These are phyloP conservation scores for Hyalella azteca DNA, from an alignment of 2,888 invertebrate species.

Conservation along the genomic window DNA sequence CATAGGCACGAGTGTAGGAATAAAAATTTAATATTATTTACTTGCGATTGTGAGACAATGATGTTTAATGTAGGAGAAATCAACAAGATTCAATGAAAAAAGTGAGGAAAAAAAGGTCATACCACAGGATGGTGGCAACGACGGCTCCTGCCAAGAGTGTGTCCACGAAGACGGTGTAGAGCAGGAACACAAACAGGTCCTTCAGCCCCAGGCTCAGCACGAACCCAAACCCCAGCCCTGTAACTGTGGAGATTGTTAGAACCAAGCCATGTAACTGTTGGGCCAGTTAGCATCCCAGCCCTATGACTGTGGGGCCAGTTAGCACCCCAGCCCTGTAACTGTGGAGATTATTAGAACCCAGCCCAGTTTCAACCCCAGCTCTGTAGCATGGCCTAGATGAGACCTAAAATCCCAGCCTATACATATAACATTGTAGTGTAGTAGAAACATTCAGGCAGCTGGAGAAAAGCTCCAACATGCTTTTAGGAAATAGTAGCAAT, in stretches of 20 bases:
- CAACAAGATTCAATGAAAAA: too few species aligned
- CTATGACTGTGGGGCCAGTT: constrained; percentile 81
- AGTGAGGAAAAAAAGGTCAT: too few species aligned
- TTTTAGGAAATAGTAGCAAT: too few species aligned
- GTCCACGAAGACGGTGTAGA: constrained; percentile 93
- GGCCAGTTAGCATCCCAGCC: constrained; percentile 77
- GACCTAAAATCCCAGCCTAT: too few species aligned
- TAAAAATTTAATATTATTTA: too few species aligned
- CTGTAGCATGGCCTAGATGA: too few species aligned
- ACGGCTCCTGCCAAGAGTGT: constrained; percentile 87
- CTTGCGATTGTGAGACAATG: too few species aligned
- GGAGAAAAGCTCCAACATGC: too few species aligned
- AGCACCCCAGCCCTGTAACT: constrained; percentile 91
- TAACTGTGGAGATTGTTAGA: constrained; percentile 70
- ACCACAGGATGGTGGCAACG: constrained; percentile 89
- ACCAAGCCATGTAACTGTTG: neutral
- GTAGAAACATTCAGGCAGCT: too few species aligned
- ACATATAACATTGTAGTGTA: too few species aligned
- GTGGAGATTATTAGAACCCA: constrained; percentile 62
- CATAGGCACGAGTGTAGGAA: too few species aligned
- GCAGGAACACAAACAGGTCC: constrained; percentile 79
- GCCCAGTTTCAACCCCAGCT: constrained; percentile 82
- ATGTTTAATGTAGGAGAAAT: too few species aligned
- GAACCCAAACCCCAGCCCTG: constrained; percentile 86
- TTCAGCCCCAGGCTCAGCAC: constrained; percentile 74